These are phyloP conservation scores for Anhinga anhinga DNA, from an alignment of 2,113 vertebrate genomes.

Conservation along the genomic window DNA sequence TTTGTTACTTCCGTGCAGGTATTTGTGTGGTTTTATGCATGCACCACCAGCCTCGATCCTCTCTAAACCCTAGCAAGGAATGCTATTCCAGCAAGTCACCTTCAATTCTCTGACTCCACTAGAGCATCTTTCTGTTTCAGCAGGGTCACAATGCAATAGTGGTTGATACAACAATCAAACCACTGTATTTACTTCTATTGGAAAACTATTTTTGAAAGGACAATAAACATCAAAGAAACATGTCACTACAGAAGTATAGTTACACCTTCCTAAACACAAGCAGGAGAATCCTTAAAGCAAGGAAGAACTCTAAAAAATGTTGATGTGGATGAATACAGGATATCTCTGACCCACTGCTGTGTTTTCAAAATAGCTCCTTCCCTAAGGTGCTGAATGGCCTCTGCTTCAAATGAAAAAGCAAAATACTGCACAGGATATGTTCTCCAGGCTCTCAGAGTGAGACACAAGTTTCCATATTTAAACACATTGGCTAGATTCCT, in stretches of 20 bases:
- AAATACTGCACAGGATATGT: not conserved
- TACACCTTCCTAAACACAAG: not conserved
- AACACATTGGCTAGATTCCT: not conserved
- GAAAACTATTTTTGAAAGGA: not conserved
- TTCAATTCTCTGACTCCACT: not conserved
- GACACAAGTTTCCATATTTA: not conserved
- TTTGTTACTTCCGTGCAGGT: not conserved
- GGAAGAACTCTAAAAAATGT: accelerated
- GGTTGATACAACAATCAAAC: not conserved
- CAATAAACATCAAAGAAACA: not conserved
- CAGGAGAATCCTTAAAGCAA: not conserved
- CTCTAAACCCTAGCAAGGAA: not conserved
- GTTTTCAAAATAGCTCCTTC: not conserved
- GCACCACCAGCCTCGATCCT: not conserved
- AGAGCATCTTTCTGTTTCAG: not conserved
- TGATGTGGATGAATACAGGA: not conserved
- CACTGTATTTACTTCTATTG: not conserved
- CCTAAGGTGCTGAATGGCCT: not conserved
- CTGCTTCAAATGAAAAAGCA: not conserved
- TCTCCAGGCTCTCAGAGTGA: not conserved
- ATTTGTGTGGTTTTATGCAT: not conserved
- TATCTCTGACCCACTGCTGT: not conserved
- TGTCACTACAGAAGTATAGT: not conserved
- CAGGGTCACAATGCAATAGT: not conserved
- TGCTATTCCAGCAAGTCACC: not conserved